Percentiles rank a stretch among this genome's conserved stretches.
Conservation (phyloP, 2,888 invertebrate genomes). For the Nemoura dubitans region DNA sequence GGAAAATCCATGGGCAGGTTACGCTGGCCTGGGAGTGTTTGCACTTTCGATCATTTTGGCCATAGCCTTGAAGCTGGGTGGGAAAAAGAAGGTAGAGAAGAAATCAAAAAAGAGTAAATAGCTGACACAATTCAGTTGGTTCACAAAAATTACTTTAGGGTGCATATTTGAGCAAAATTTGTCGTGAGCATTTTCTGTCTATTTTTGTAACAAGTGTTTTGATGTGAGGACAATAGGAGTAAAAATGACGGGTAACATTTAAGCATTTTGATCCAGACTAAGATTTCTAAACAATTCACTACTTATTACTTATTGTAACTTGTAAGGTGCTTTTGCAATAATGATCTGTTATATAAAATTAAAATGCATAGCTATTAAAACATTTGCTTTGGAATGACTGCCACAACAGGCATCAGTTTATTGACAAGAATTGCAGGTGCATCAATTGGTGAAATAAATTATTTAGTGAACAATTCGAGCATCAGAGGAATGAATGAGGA, state of each 20-base stretch:
- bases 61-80: constrained; percentile 53
- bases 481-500: neutral
- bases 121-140: neutral
- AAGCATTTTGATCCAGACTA: too few relatives aligned
- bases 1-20: constrained; percentile 67
- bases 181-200: neutral
- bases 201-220: neutral
- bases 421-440: neutral
- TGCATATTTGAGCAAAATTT: too few relatives aligned
- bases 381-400: too few relatives aligned
- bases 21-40: constrained; percentile 63
- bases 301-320: too few relatives aligned
- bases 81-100: constrained; percentile 51
- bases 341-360: too few relatives aligned
- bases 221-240: neutral
- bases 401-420: neutral
- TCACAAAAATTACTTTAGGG: too few relatives aligned
- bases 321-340: too few relatives aligned
- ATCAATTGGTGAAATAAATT: neutral
- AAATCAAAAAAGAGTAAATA: constrained; percentile 48
- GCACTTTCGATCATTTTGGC: constrained; percentile 61
- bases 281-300: too few relatives aligned
- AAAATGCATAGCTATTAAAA: too few relatives aligned
- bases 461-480: neutral
- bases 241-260: too few relatives aligned